phyloP scores from a whole-genome alignment of 2,797 vertebrate genomes.

The Channallabes apus region DNA sequence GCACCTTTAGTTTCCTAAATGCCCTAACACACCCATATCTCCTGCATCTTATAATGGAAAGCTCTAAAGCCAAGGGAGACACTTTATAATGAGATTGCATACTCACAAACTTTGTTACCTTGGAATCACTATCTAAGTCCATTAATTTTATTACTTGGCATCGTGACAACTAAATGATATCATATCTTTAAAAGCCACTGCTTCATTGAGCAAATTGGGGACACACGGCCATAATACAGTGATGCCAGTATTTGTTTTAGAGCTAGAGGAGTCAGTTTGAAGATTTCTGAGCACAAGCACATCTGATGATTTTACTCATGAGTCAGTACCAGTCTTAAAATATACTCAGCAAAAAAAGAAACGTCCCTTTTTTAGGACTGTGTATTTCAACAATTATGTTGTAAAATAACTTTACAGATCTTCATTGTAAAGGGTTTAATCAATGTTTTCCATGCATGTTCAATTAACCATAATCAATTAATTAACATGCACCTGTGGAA shows the following conservation, averaged over 20 bases:
- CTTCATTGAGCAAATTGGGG: neutral
- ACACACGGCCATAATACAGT: neutral
- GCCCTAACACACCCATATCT: neutral
- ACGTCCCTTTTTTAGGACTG: too few species aligned
- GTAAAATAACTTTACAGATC: too few species aligned
- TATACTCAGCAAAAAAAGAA: too few species aligned
- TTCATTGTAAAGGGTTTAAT: too few species aligned
- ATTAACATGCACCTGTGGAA: too few species aligned
- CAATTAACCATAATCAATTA: too few species aligned
- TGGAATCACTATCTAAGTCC: slow-evolving; percentile 25
- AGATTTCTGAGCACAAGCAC: neutral
- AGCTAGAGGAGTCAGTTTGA: neutral
- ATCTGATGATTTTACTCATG: neutral
- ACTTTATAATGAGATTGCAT: slow-evolving; percentile 21
- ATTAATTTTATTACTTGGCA: slow-evolving; percentile 37
- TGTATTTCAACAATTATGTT: too few species aligned
- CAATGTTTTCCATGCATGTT: too few species aligned
- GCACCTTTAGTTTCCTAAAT: neutral
- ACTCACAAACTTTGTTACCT: slow-evolving; percentile 27
- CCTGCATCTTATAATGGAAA: slow-evolving; percentile 27
- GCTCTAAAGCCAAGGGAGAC: slow-evolving; percentile 18
- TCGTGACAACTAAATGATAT: slow-evolving; percentile 20
- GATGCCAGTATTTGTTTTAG: neutral
- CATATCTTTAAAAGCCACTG: slow-evolving; percentile 31
- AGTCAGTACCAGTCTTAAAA: neutral